Evolutionary conservation across 2,113 vertebrate species (phyloP), one percentile per base, ranked within the genome.

Genomic region (Perognathus longimembris): DNA sequence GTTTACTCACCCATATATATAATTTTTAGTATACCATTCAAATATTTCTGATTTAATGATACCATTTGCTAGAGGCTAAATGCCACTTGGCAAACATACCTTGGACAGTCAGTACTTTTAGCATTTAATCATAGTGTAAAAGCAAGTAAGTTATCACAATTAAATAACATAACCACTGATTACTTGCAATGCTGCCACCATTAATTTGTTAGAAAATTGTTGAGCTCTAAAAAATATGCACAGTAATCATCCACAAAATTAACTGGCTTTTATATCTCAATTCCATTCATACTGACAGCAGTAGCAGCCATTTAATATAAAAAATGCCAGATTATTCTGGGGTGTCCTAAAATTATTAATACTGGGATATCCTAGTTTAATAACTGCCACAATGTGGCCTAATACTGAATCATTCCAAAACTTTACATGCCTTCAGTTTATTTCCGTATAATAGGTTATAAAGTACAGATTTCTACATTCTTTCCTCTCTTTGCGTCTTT

Each of bases 401-500:
- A 83, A 93, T 88, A 95, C 84, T 93, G 66, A 94, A 21, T 88
- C 85, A 90, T 96, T 95, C 88, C 69, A 95, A 45, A 96, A 96
- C 95, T 97, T 96, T 92, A 85, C 26, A 28, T 7, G 85, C 26
- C 42, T 93, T 50, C 32, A 76, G 50, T 90, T 96, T 94, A 91
- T 94, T 97, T 97, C 78, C 79, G 96, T 92, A 96, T 94, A 96
- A 75, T 61, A 96, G 93, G 90, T 97, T 95, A 85, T 96, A 26
- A 97, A 92, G 50, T 50, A 75, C 83, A 92, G 74, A 94, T 81
- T 97, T 96, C 96, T 96, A 81, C 89, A 57, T 89, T 97, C 54
- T 94, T 89, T 92, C 93, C 83, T 96, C 76, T 95, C 86, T 88
- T 97, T 96, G 80, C 94, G 93, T 98, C 96, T 97, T 90, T 94